Conservation (phyloP, 2,797 vertebrate species). For the Chromis chromis region DNA sequence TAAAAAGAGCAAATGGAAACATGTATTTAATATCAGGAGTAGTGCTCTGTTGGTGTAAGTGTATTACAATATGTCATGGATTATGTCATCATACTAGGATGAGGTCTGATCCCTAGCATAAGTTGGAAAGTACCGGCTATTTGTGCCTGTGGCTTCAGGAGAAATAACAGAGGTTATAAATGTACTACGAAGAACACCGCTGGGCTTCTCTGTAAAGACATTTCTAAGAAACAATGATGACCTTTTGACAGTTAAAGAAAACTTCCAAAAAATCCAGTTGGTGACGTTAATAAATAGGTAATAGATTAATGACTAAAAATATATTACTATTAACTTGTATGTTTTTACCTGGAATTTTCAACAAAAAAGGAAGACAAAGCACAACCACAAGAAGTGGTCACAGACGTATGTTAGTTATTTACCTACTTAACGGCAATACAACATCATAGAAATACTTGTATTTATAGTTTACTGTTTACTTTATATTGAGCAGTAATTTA, state of each 20-base stretch:
- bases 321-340: no score
- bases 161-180: conserved; percentile 1
- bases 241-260: not conserved
- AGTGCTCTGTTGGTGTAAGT: no score
- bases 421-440: not conserved
- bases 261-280: not conserved
- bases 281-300: not conserved
- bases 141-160: not conserved
- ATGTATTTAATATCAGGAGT: no score
- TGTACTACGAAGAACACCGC: not conserved
- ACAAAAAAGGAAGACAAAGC: not conserved
- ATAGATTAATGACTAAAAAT: no score
- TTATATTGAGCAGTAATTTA: not conserved
- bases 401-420: not conserved
- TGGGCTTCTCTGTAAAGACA: not conserved
- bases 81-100: no score
- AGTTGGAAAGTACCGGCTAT: conserved; percentile 6
- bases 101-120: not conserved
- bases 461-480: no score
- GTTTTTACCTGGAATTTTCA: no score
- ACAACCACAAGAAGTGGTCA: no score
- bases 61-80: no score
- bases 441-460: not conserved
- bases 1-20: no score
- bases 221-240: not conserved